These are phyloP conservation scores for Carollia perspicillata DNA, from an alignment of 2,113 vertebrate species.

Conservation along the genomic window DNA sequence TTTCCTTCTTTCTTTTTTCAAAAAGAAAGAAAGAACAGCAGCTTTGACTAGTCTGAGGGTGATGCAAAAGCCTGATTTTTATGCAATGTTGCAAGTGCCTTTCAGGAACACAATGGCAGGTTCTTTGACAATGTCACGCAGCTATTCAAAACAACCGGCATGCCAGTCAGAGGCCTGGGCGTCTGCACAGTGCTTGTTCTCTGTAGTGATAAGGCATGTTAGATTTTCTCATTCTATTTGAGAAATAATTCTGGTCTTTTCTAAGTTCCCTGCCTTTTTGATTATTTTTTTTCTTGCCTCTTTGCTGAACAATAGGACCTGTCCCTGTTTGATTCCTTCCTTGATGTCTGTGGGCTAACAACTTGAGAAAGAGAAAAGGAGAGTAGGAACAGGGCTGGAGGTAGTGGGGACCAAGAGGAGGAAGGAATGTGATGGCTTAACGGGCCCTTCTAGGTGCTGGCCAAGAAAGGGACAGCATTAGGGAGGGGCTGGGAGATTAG, in stretches of 20 bases:
- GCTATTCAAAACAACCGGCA: conserved; percentile 67
- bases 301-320: conserved; percentile 30
- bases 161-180: conserved; percentile 73
- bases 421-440: conserved; percentile 56
- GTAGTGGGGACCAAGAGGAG: not conserved
- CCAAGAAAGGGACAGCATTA: not conserved
- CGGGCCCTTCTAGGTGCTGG: conserved; percentile 40
- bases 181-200: conserved; percentile 63
- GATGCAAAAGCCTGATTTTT: conserved; percentile 41
- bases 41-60: conserved; percentile 58
- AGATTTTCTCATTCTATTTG: conserved; percentile 57
- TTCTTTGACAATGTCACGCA: conserved; percentile 65
- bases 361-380: conserved; percentile 62
- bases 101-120: conserved; percentile 55
- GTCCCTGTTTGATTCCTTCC: conserved; percentile 59
- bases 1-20: conserved; percentile 72
- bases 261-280: conserved; percentile 61
- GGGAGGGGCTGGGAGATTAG: conserved; percentile 57
- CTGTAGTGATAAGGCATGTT: conserved; percentile 44
- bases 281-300: conserved; percentile 46
- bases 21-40: conserved; percentile 39
- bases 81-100: conserved; percentile 63
- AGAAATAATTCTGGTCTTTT: conserved; percentile 72
- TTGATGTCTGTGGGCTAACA: not conserved
- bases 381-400: not conserved